Evolutionary conservation across 2,888 invertebrate genomes (phyloP), one percentile per base, ranked within the genome.

Genomic region (Meganola albula): DNA sequence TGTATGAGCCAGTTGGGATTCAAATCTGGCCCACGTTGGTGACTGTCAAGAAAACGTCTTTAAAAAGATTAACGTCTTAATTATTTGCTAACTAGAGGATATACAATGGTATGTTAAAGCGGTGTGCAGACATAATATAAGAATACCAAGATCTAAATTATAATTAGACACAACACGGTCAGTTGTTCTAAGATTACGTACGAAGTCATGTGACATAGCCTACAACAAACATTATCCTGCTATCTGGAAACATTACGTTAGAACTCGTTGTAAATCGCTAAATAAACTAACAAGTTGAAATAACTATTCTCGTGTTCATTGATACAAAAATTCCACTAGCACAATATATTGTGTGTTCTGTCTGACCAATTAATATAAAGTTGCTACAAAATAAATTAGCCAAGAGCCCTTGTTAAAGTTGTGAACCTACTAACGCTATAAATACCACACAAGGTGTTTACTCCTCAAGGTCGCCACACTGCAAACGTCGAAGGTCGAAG

Each of bases 91-190:
- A n/a, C n/a, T n/a, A n/a, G n/a, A n/a, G n/a, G n/a, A n/a, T n/a
- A n/a, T n/a, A n/a, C n/a, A n/a, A n/a, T n/a, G n/a, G n/a, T n/a
- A n/a, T n/a, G n/a, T n/a, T n/a, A n/a, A n/a, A n/a, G n/a, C n/a
- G n/a, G n/a, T n/a, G n/a, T n/a, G n/a, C n/a, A n/a, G n/a, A n/a
- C n/a, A n/a, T 20, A 7, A 29, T 48, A 37, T 32, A 33, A 42
- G 50, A 54, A 47, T 49, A 59, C 55, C 46, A 40, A 61, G 64
- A 64, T 62, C 53, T 55, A 60, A 62, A 59, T 61, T 76, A 78
- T 74, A 77, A 78, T 80, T 82, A 82, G 78, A 75, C 52, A 52
- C 67, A 71, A 69, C n/a, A n/a, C 72, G 65, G 71, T 67, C 74
- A 72, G 75, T 75, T 82, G 80, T 80, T 80, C 73, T 74, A 64